Conservation (phyloP, 2,888 invertebrate species). For the Linhomoeus sp. region DNA sequence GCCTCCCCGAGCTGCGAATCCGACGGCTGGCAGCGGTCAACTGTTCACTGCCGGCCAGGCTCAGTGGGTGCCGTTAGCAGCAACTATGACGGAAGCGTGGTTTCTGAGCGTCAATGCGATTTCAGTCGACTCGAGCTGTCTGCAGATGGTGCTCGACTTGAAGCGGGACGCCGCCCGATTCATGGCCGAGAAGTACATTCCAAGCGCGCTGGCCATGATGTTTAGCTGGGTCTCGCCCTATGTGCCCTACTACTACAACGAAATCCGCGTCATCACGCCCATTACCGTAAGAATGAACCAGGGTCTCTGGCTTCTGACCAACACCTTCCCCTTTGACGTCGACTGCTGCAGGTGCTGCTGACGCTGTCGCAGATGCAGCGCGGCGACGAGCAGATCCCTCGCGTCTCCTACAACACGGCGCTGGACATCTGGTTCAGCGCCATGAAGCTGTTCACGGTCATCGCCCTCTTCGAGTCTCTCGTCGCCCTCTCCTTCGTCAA, state of each 20-base stretch:
- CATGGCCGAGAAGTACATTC: constrained; percentile 21
- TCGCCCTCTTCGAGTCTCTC: constrained; percentile 20
- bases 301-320: no score
- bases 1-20: no score
- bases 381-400: constrained; percentile 21
- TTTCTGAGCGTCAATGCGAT: background rate
- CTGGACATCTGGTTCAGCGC: constrained; percentile 22
- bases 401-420: constrained; percentile 20
- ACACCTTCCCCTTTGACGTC: background rate
- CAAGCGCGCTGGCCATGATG: constrained; percentile 7
- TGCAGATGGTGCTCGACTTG: constrained; percentile 16
- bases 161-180: constrained; percentile 20
- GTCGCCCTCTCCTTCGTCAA: constrained; percentile 20
- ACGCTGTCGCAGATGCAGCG: constrained; percentile 16
- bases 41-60: no score
- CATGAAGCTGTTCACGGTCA: constrained; percentile 18
- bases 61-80: no score
- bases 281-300: constrained; percentile 24
- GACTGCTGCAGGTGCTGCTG: constrained; percentile 14
- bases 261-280: constrained; percentile 25
- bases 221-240: constrained; percentile 19
- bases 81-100: no score
- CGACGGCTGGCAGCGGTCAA: no score
- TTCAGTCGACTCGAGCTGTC: constrained; percentile 23
- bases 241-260: constrained; percentile 25